A percentile compares a stretch with the other conserved stretches of the same genome.
These are phyloP conservation scores for Dolichopus griseipennis DNA, from an alignment of 2,888 invertebrate genomes.

Conservation along the genomic window DNA sequence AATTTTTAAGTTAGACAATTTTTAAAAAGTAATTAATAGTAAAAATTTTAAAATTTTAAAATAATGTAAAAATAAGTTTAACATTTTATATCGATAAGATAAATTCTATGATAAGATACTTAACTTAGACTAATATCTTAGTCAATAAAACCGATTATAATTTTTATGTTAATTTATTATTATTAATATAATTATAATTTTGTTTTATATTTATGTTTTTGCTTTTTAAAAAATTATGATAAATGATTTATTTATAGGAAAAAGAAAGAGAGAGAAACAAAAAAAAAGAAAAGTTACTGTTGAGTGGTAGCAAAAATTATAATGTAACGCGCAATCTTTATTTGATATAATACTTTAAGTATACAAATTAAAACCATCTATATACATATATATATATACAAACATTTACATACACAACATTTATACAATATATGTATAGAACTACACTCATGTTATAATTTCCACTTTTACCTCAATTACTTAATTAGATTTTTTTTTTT, in stretches of 20 bases:
- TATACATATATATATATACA: not conserved
- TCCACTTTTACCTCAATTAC: constrained; percentile 3
- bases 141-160: no score
- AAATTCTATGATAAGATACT: no score
- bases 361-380: no score
- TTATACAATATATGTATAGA: not conserved
- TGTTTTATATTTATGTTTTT: no score
- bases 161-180: no score
- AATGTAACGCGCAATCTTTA: not conserved
- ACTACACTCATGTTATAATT: not conserved
- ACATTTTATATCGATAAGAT: no score
- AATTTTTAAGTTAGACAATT: no score
- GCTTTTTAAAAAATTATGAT: not conserved
- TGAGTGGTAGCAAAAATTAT: not conserved
- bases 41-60: no score
- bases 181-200: no score
- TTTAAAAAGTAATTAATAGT: no score
- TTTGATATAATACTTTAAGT: not conserved
- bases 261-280: not conserved
- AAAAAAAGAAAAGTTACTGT: not conserved
- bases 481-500: not conserved
- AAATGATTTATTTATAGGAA: not conserved
- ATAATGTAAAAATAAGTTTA: no score
- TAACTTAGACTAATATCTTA: no score
- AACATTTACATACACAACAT: not conserved